Base-by-base conservation (phyloP, 2,888 invertebrate genomes). In the Drosophila histrio region DNA sequence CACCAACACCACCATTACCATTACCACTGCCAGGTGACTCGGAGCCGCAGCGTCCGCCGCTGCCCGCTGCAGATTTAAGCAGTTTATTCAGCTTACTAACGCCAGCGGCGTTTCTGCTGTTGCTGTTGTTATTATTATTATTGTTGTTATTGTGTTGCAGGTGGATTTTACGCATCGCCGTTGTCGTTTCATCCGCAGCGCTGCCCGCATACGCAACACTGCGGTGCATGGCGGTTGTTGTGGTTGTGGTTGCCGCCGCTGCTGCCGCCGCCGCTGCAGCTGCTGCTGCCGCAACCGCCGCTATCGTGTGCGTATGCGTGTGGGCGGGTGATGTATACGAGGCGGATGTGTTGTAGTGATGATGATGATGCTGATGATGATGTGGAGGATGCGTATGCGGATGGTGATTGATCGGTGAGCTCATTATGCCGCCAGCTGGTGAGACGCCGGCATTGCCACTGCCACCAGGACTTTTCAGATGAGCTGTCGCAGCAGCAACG, bases 31-130 rank as follows among this genome's bases (percentile, higher is more conserved):
- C 38, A 57, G 93, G 93, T 79, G 93, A 93, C 75, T 93, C 91
- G 28, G 93, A 93, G 74, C 93, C 93, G 77, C 92, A 92, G 75
- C 92, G 90, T 68, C 46, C 57, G 24, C 9, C 34, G 15, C 9
- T 26, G 15, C 63, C 71, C 19, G 71, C 22, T 56, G 69, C 63
- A 38, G 86, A 58, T 49, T 89, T 89, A 15, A 83, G 79, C 62
- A 89, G 62, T 79, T 82, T 89, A 67, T 80, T 89, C 46, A 84
- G 70, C 90, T 92, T 92, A 74, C 88, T 89, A 66, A 89, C 86
- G 52, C 66, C 76, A 56, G 66, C 70, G 24, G 58, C 62, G 54
- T 26, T 62, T 54, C 71, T 71, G 91, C 92, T 92, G 63, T 28
- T 50, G 47, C 9, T 43, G 21, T 15, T 34, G 21, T 11, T 68